Conservation (phyloP, 92 coral and sea anemone genomes). For the Phymanthus crucifer region DNA sequence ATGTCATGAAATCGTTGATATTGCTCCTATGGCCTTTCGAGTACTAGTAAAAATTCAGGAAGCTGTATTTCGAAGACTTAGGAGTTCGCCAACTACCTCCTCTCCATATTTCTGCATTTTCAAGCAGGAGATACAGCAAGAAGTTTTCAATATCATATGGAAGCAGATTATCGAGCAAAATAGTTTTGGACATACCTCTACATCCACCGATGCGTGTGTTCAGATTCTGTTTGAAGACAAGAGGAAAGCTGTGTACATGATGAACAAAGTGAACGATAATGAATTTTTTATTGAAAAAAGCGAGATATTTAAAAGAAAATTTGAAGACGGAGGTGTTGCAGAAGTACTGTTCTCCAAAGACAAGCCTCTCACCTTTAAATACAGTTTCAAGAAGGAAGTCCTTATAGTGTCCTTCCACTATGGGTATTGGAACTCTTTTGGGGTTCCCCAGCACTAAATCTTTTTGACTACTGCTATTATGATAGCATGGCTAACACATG, state of each 20-base stretch:
- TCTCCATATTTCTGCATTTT: slow-evolving; percentile 29
- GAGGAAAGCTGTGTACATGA: slow-evolving; percentile 32
- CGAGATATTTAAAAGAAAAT: slow-evolving; percentile 9
- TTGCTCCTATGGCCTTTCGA: slow-evolving; percentile 30
- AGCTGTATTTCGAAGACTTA: slow-evolving; percentile 16
- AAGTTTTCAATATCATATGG: slow-evolving; percentile 35
- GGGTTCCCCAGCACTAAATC: slow-evolving; percentile 21
- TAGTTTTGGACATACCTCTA: slow-evolving; percentile 38
- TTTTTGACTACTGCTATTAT: too few species aligned
- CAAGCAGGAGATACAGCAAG: slow-evolving; percentile 34
- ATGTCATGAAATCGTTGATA: slow-evolving; percentile 25
- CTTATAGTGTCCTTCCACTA: slow-evolving; percentile 6
- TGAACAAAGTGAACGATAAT: slow-evolving; percentile 32
- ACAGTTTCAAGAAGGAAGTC: slow-evolving; percentile 12
- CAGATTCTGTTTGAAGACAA: slow-evolving; percentile 13
- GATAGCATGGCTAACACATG: too few species aligned
- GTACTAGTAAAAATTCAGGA: slow-evolving; percentile 18
- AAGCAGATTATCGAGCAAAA: slow-evolving; percentile 37
- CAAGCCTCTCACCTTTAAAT: slow-evolving; percentile 22
- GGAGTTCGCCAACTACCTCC: slow-evolving; percentile 13
- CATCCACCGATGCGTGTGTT: slow-evolving; percentile 16
- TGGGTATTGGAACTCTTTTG: slow-evolving; percentile 28
- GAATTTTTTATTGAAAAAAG: slow-evolving; percentile 22
- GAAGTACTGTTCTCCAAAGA: slow-evolving; percentile 31
- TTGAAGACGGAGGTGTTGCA: slow-evolving; percentile 16